Evolutionary conservation across 2,888 invertebrate genomes (phyloP).

Genomic region (Syrphus vitripennis): DNA sequence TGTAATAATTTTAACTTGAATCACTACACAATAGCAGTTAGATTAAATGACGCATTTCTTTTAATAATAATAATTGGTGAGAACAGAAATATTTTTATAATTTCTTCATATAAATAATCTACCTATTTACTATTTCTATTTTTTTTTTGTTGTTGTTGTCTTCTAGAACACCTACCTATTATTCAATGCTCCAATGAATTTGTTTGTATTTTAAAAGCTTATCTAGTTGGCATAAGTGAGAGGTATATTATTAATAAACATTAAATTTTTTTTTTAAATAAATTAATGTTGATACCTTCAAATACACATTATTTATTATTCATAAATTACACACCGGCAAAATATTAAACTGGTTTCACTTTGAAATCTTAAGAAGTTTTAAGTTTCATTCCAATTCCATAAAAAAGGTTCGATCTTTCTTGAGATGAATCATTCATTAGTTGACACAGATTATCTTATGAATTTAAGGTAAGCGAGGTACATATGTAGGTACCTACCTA

Average conservation of each 20-base stretch:
- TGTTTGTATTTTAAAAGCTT: neutral
- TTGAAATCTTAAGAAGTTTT: neutral
- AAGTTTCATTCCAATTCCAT: neutral
- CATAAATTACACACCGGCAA: neutral
- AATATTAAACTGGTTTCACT: neutral
- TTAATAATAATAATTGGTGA: neutral
- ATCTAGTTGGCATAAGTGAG: neutral
- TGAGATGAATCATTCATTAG: slow-evolving; percentile 10
- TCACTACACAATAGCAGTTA: neutral
- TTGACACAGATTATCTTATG: neutral
- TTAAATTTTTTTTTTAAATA: too few relatives aligned
- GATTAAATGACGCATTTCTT: neutral
- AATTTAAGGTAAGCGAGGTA: neutral
- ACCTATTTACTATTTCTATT: neutral
- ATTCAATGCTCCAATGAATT: slow-evolving; percentile 5
- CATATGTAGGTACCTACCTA: neutral
- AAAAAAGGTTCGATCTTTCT: neutral
- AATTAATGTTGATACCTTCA: too few relatives aligned
- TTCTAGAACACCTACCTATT: neutral
- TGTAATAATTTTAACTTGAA: neutral
- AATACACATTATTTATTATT: neutral
- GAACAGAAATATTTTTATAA: neutral
- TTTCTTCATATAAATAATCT: neutral
- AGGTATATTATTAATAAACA: neutral
- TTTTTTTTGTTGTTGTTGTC: neutral